Conservation (phyloP, 1,140 invertebrate genomes). For the Rhagoletis zephyria region DNA sequence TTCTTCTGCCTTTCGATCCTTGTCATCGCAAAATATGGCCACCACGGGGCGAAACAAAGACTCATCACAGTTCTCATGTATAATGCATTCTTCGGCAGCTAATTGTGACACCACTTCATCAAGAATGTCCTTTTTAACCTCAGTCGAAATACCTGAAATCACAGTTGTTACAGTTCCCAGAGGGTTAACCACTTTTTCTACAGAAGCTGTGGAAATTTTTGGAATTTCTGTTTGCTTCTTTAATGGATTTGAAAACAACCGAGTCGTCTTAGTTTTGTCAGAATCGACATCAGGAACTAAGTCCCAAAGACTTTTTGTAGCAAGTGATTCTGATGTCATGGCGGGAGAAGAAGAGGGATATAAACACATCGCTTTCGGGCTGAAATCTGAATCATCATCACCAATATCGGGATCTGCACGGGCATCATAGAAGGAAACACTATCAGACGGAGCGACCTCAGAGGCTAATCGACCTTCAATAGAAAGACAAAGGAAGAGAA, state of each 20-base stretch:
- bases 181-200: conserved; percentile 80
- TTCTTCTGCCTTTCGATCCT: neutral
- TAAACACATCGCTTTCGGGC: neutral
- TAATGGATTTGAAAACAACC: conserved; percentile 31
- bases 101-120: conserved; percentile 71
- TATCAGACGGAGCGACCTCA: conserved; percentile 61
- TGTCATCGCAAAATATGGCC: conserved; percentile 70
- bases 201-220: conserved; percentile 53
- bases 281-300: conserved; percentile 65
- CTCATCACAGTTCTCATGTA: conserved; percentile 79
- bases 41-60: conserved; percentile 78
- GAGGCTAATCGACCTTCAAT: conserved; percentile 58
- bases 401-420: conserved; percentile 63
- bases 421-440: conserved; percentile 69
- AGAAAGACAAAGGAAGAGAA: conserved; percentile 63
- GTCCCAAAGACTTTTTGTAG: conserved; percentile 15
- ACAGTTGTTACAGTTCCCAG: conserved; percentile 79
- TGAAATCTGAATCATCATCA: conserved; percentile 58
- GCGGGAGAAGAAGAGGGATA: neutral
- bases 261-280: conserved; percentile 59
- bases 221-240: neutral
- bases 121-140: conserved; percentile 76
- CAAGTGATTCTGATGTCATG: conserved; percentile 27
- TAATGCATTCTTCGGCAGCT: conserved; percentile 73
- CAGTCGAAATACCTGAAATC: conserved; percentile 70